Percentiles rank a stretch among this genome's conserved stretches.
Conservation (phyloP, 2,888 invertebrate species). For the Enchytraeus crypticus region DNA sequence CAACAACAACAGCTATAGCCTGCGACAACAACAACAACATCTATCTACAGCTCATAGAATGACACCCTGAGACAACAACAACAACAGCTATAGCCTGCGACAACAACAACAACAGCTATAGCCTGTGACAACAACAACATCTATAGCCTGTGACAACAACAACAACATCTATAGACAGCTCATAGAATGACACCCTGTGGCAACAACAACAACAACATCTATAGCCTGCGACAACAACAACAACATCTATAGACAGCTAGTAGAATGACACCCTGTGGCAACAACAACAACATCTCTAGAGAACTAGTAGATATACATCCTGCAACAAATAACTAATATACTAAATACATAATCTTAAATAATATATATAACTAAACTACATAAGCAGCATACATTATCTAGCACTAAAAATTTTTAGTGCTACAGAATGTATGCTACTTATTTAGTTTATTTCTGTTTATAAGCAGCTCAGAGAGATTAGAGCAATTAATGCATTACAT, state of each 20-base stretch:
- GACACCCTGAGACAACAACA: slow-evolving; percentile 69
- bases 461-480: no score
- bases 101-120: no score
- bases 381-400: no score
- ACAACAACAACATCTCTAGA: slow-evolving; percentile 59
- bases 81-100: no score
- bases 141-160: no score
- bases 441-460: no score
- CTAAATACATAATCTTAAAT: background rate
- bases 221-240: no score
- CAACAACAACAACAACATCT: no score
- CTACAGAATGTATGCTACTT: no score
- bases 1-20: no score
- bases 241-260: slow-evolving; percentile 65
- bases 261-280: slow-evolving; percentile 72
- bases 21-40: background rate
- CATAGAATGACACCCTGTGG: slow-evolving; percentile 74
- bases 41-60: slow-evolving; percentile 40
- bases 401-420: no score
- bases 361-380: background rate
- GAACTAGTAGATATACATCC: slow-evolving; percentile 83
- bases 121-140: slow-evolving; percentile 35
- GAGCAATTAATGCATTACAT: no score
- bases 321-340: slow-evolving; percentile 25
- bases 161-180: slow-evolving; percentile 64